Evolutionary conservation across 2,888 invertebrate species (phyloP), one percentile per base, ranked within the genome.

Genomic region (Margaritifera margaritifera): DNA sequence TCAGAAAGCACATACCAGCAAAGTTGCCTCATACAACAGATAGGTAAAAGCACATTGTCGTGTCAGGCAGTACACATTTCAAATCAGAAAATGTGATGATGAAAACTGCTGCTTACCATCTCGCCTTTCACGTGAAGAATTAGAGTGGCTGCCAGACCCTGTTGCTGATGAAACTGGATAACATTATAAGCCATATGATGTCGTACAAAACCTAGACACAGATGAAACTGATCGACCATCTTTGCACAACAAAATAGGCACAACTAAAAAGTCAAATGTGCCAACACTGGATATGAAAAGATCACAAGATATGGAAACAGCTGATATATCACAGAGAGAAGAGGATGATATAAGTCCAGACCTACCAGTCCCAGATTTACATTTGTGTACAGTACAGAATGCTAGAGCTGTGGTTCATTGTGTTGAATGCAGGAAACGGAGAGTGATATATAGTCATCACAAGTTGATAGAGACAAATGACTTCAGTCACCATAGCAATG

Each of bases 91-190:
- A 64, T 71, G 67, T 51, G 53, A 55, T 18, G 42, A 71, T 61
- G 2, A 22, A 53, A 25, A 54, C 15, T 68, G 63, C 62, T 71
- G 67, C 65, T 51, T 25, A 22, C 66, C 56, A 56, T 55, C 54
- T 63, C 20, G 15, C 8, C 20, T 61, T 4, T 57, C 42, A 24
- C 19, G 11, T 22, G 42, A 66, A 31, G 19, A 58, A 8, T 53
- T 72, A 20, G 22, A 63, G 4, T 72, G 71, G 74, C 53, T 74
- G 6, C 71, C 74, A 54, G 74, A 69, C 55, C 74, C 69, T 24
- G 68, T 72, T 24, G 31, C 68, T 6, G 69, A 69, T 27, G 25
- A 52, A 19, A 25, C 19, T 53, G 61, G 62, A 3, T 61, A 69
- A 20, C 75, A 67, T 61, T 72, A 67, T 63, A 64, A 64, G 52